Evolutionary conservation across 2,888 invertebrate genomes (phyloP), one percentile per base, ranked within the genome.

Genomic region (Idaea straminata): DNA sequence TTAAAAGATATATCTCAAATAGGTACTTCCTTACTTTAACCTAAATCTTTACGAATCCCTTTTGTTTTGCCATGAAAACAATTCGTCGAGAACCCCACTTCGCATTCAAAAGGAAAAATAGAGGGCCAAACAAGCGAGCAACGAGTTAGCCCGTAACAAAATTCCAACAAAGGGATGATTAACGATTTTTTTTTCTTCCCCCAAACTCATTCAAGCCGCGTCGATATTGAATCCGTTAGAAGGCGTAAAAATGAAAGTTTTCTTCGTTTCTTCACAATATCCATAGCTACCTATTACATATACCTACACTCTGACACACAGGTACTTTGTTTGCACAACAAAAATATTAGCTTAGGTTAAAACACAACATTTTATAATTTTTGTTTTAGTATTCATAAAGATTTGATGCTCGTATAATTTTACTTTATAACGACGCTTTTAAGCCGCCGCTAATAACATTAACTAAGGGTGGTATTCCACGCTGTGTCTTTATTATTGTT

Each of bases 151-250:
- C 88, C 84, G 88, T 91, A 89, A 91, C 92, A 91, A 91, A 92
- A 92, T 91, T 92, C 90, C 89, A 91, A 92, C 91, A 92, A 92
- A 91, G 90, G 91, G 82, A 92, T 92, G 92, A 92, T 92, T 92
- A 92, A 92, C 92, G 92, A 89, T 91, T 91, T 90, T 88, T 87
- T 74, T 72, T 66, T 69, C 82, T 85, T 82, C 86, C 88, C 85
- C 84, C 85, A 77, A 85, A 87, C 90, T 92, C 90, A 92, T 92
- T 92, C 91, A 90, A 89, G 88, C 86, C 85, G 83, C 88, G 89
- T 87, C 91, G 91, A 91, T 92, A 92, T 92, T 92, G 92, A 92
- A 92, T 91, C 90, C 90, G 89, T 87, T 90, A 89, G 91, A 84
- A 88, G 86, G 88, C 85, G 91, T 89, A 90, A 91, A 91, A 91